phyloP scores from a whole-genome alignment of 2,113 vertebrate species.

The Cavia aperea region DNA sequence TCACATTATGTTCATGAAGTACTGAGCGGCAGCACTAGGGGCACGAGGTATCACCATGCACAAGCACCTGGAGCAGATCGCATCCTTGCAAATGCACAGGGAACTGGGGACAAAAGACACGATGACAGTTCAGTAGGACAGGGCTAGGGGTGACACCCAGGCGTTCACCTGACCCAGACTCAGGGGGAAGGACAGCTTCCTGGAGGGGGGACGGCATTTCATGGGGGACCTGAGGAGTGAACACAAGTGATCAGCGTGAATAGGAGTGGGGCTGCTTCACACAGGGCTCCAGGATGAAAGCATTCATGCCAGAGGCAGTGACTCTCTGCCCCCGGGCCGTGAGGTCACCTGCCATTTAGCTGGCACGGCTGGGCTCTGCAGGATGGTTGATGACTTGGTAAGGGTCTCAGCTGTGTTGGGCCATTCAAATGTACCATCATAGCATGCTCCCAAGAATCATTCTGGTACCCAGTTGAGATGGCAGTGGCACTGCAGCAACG shows the following conservation, averaged over 20 bases:
- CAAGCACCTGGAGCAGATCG: too few species aligned
- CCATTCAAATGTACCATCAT: accelerated
- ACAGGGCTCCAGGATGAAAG: neutral
- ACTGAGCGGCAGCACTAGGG: accelerated
- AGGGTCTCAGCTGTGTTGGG: neutral
- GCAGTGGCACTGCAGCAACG: accelerated
- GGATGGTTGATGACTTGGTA: neutral
- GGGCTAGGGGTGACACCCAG: too few species aligned
- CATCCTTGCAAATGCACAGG: neutral
- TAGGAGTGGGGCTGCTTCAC: neutral
- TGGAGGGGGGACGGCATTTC: neutral
- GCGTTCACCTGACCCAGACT: accelerated
- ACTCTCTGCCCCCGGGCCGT: accelerated
- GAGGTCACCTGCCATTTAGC: neutral
- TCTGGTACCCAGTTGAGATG: neutral
- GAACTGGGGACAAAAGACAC: neutral
- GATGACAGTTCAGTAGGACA: accelerated
- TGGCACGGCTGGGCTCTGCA: neutral
- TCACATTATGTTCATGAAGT: accelerated
- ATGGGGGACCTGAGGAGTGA: neutral
- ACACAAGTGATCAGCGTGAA: accelerated
- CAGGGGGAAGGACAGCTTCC: neutral
- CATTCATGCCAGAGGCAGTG: accelerated
- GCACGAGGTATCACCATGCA: accelerated
- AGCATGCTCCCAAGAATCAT: accelerated